A percentile compares a stretch with the other conserved stretches of the same genome.
Conservation (phyloP, 2,888 invertebrate genomes). For the Spisula subtruncata region DNA sequence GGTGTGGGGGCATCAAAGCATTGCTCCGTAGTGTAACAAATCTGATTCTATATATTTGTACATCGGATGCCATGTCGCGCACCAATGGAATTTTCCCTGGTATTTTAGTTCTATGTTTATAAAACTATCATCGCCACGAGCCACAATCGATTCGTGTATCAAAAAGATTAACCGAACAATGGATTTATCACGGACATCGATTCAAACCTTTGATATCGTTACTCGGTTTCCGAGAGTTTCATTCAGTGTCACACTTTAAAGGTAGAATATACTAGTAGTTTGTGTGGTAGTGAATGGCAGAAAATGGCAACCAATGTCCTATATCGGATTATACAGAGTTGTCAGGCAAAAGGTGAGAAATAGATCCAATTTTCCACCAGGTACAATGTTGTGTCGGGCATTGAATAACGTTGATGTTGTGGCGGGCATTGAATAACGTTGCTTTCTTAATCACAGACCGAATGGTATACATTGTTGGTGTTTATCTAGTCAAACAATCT, state of each 20-base stretch:
- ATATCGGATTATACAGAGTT: not conserved
- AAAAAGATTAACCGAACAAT: not conserved
- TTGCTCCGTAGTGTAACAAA: too few relatives aligned
- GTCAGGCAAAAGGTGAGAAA: not conserved
- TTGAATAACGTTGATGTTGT: not conserved
- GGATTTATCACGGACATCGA: not conserved
- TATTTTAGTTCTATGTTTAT: too few relatives aligned
- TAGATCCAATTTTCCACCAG: not conserved
- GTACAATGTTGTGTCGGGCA: not conserved
- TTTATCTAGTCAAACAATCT: too few relatives aligned
- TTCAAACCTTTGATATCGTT: not conserved
- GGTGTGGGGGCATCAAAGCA: too few relatives aligned
- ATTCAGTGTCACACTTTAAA: not conserved
- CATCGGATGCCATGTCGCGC: too few relatives aligned
- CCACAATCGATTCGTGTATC: too few relatives aligned
- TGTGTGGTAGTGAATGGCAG: not conserved
- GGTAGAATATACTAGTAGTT: not conserved
- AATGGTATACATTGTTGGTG: too few relatives aligned
- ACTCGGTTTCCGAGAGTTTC: not conserved
- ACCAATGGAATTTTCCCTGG: too few relatives aligned
- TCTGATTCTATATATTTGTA: too few relatives aligned
- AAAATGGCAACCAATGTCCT: not conserved
- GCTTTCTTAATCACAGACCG: too few relatives aligned
- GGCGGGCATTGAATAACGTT: too few relatives aligned
- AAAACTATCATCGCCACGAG: too few relatives aligned